phyloP scores from a whole-genome alignment of 1,140 invertebrate species.

The Brachionus plicatilis region DNA sequence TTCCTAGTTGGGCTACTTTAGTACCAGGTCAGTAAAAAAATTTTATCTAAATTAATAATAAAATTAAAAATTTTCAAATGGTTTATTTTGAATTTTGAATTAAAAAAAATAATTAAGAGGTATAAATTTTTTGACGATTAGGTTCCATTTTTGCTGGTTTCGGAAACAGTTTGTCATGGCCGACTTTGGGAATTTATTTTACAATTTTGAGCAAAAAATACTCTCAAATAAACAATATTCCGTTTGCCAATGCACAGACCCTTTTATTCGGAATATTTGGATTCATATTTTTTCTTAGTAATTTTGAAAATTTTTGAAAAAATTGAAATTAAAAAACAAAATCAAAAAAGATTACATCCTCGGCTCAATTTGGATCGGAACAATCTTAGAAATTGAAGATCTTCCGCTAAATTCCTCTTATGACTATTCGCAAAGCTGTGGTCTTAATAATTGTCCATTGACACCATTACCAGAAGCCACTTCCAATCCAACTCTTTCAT shows the following conservation, averaged over 20 bases:
- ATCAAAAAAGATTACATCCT: slow-evolving; percentile 14
- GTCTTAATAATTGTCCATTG: slow-evolving; percentile 20
- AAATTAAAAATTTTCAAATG: neutral
- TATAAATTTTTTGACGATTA: neutral
- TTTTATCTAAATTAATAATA: too few relatives aligned
- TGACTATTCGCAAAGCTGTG: slow-evolving; percentile 13
- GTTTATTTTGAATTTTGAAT: neutral
- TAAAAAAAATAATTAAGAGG: neutral
- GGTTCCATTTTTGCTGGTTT: slow-evolving; percentile 22
- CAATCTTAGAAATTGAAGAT: slow-evolving; percentile 32
- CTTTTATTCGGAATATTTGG: slow-evolving; percentile 19
- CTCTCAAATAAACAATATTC: neutral
- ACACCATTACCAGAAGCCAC: slow-evolving; percentile 20
- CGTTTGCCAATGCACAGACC: slow-evolving; percentile 14
- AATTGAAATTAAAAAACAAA: neutral
- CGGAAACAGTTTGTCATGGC: slow-evolving; percentile 21
- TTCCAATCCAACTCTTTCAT: neutral
- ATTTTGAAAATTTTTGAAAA: neutral
- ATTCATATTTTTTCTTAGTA: slow-evolving; percentile 31
- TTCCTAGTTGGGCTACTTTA: slow-evolving; percentile 24
- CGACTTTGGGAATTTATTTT: slow-evolving; percentile 33
- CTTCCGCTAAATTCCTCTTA: slow-evolving; percentile 9
- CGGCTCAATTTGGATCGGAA: slow-evolving; percentile 29
- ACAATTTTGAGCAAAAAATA: slow-evolving; percentile 34
- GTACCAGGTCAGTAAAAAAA: neutral